phyloP scores from a whole-genome alignment of 1,140 invertebrate species.

The Zaprionus kolodkinae region DNA sequence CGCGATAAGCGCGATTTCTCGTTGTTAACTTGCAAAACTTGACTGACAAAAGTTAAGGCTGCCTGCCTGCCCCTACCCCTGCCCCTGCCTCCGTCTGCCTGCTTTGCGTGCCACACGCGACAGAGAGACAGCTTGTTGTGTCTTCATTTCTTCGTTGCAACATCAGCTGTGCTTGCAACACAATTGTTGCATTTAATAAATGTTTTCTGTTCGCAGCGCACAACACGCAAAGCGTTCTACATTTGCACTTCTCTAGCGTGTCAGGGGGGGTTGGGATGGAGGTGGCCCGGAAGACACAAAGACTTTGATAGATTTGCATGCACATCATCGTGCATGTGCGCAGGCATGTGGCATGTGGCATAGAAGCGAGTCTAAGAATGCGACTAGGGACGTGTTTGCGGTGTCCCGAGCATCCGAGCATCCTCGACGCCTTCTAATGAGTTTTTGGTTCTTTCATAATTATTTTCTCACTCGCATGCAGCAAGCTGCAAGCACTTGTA shows the following conservation, averaged over 20 bases:
- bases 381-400: slow-evolving; percentile 35
- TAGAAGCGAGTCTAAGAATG: slow-evolving; percentile 28
- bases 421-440: slow-evolving; percentile 61
- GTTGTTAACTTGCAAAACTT: slow-evolving; percentile 22
- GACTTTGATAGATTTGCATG: slow-evolving; percentile 77
- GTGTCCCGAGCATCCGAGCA: slow-evolving; percentile 5
- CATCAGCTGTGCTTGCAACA: slow-evolving; percentile 67
- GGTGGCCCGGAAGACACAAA: slow-evolving; percentile 55
- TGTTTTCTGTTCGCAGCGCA: slow-evolving; percentile 52
- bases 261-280: slow-evolving; percentile 7
- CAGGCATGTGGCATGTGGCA: not conserved
- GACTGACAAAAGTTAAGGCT: slow-evolving; percentile 21
- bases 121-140: slow-evolving; percentile 12
- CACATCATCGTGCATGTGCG: slow-evolving; percentile 23
- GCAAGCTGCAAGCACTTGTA: slow-evolving; percentile 27
- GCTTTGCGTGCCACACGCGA: slow-evolving; percentile 1
- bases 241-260: slow-evolving; percentile 34
- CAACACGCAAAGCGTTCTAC: slow-evolving; percentile 15
- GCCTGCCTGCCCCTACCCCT: not conserved
- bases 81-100: not conserved
- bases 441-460: slow-evolving; percentile 70
- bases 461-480: slow-evolving; percentile 39
- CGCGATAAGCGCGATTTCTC: slow-evolving; percentile 50
- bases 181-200: slow-evolving; percentile 80
- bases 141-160: slow-evolving; percentile 21